A percentile compares a stretch with the other conserved stretches of the same genome.
Conservation (phyloP, 2,113 vertebrate species). For the Nothocercus julius region DNA sequence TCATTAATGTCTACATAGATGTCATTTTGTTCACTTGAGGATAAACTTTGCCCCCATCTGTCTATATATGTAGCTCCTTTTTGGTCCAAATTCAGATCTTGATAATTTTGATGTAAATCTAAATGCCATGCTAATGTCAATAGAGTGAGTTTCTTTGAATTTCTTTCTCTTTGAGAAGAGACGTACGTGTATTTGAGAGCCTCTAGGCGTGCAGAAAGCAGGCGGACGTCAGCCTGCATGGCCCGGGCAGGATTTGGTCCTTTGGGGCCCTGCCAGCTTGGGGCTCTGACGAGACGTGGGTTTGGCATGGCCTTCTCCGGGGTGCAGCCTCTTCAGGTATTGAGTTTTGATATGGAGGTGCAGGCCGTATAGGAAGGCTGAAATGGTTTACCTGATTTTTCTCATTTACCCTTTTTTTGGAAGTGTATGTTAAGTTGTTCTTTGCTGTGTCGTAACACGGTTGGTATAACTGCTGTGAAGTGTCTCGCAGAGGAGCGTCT, state of each 20-base stretch:
- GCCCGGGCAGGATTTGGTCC: background rate
- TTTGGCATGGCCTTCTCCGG: background rate
- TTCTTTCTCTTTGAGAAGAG: background rate
- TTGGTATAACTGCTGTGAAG: background rate
- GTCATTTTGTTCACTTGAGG: slow-evolving; percentile 15
- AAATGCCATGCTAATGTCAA: background rate
- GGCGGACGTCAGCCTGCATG: background rate
- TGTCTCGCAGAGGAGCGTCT: background rate
- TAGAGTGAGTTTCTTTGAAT: background rate
- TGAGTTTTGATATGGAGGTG: background rate
- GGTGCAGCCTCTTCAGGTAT: background rate
- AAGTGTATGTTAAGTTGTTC: background rate
- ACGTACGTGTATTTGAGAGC: background rate
- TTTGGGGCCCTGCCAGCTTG: no score
- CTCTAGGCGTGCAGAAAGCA: background rate
- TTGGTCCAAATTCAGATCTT: slow-evolving; percentile 3
- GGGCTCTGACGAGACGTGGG: no score
- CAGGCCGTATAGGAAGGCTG: background rate
- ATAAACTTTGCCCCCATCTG: background rate
- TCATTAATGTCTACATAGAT: slow-evolving; percentile 55
- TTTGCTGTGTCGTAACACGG: background rate
- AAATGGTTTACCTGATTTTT: background rate
- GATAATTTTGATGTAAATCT: background rate
- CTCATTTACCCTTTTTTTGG: background rate
- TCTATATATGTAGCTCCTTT: background rate